Evolutionary conservation across 2,797 vertebrate species (phyloP), one percentile per base, ranked within the genome.

Genomic region (Anguilla pacifica): DNA sequence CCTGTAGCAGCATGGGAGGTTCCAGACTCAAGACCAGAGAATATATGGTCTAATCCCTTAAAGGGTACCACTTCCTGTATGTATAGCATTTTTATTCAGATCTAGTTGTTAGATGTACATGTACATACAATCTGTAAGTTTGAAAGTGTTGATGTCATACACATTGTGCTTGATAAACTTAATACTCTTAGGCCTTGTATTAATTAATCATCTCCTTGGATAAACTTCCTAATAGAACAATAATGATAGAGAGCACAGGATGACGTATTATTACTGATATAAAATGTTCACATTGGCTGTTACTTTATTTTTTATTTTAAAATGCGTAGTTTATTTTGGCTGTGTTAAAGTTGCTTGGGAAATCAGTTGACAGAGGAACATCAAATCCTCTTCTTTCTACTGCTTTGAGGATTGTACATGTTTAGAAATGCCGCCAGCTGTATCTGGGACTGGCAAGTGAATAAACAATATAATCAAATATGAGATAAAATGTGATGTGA

Each of bases 391-490:
- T 84, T 81, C 85, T 55, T 86, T 77, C 2, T 81, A 70, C 31
- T 89, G 85, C 90, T 94, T 90, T 87, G 89, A 93, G 88, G 91
- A 86, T 57, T 89, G 91, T 88, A 88, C 91, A 93, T 90, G 90
- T 88, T 92, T 89, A 85, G 89, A 86, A 86, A 55, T 67, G 7
- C 87, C 82, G 87, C 61, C 88, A 93, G 92, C 89, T 90, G 74
- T 88, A 91, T 91, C 91, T 89, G 59, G 79, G 91, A 90, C 89
- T 84, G 87, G 92, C 43, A 61, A 89, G 72, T 86, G 90, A 87
- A 90, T 91, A 89, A 93, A 93, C 89, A 92, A 92, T 90, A 94
- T 94, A 93, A 94, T 93, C 91, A 94, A 93, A 93, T 91, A 91
- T 94, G 92, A 92, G 91, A 28, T 85, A 85, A 90, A 93, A 92